Percentiles rank a stretch among this genome's conserved stretches.
These are phyloP conservation scores for Archaeoteleia sp. DNA, from an alignment of 2,888 invertebrate species.

Conservation along the genomic window DNA sequence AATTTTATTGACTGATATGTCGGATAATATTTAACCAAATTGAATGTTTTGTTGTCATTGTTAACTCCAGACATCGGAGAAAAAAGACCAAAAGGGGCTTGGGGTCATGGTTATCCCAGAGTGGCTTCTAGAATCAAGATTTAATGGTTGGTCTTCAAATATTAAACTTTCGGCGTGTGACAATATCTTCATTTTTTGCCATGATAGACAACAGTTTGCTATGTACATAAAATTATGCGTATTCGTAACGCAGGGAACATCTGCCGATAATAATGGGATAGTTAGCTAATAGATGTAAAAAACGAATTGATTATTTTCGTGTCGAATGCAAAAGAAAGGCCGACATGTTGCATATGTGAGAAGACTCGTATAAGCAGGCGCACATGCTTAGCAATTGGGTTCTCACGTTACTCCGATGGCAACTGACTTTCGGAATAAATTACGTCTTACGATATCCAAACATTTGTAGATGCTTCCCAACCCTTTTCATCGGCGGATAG, in stretches of 20 bases:
- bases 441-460: constrained; percentile 56
- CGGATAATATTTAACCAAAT: too few species aligned
- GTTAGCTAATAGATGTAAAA: constrained; percentile 1
- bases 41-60: too few species aligned
- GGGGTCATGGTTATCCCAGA: too few species aligned
- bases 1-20: too few species aligned
- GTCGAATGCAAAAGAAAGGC: constrained; percentile 54
- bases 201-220: constrained; percentile 16
- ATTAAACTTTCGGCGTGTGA: not conserved
- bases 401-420: constrained; percentile 69
- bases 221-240: constrained; percentile 12
- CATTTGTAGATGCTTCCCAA: constrained; percentile 60
- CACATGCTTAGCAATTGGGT: constrained; percentile 46
- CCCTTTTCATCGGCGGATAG: constrained; percentile 40
- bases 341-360: constrained; percentile 58
- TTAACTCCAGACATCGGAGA: too few species aligned
- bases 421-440: constrained; percentile 67
- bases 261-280: constrained; percentile 18
- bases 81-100: too few species aligned
- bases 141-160: too few species aligned
- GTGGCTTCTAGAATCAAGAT: too few species aligned
- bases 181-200: constrained; percentile 8
- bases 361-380: constrained; percentile 4
- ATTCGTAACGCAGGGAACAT: constrained; percentile 17
- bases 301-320: constrained; percentile 15